Conservation (phyloP, 2,888 invertebrate species). For the Eutolmus rufibarbis region DNA sequence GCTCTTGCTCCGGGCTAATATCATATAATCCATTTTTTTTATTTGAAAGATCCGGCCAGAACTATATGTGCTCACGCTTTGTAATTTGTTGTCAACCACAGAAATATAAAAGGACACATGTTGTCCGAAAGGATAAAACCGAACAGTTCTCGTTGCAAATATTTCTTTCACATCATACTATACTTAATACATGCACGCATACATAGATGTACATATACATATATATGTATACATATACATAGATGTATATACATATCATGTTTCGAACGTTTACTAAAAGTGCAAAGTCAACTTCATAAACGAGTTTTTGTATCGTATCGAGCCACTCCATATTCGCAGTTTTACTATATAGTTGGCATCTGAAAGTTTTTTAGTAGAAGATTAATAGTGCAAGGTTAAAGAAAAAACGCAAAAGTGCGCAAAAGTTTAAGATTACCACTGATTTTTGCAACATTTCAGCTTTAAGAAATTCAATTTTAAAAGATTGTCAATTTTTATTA, state of each 20-base stretch:
- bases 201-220: background rate
- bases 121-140: background rate
- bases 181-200: background rate
- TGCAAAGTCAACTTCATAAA: background rate
- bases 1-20: background rate
- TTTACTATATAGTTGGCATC: no score
- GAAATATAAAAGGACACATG: background rate
- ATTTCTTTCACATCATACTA: background rate
- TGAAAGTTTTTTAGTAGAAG: background rate
- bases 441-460: no score
- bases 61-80: background rate
- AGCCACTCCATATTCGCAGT: background rate
- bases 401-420: no score
- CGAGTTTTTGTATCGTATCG: background rate
- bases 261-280: background rate
- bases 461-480: no score
- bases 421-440: no score
- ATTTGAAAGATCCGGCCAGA: background rate
- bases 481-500: no score
- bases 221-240: background rate
- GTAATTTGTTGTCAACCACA: background rate
- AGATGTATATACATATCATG: background rate
- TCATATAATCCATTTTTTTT: background rate
- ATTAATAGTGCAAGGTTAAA: no score
- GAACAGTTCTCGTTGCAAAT: background rate